Percentiles rank a stretch among this genome's conserved stretches.
Conservation (phyloP, 2,888 invertebrate genomes). For the Amphipyra berbera region DNA sequence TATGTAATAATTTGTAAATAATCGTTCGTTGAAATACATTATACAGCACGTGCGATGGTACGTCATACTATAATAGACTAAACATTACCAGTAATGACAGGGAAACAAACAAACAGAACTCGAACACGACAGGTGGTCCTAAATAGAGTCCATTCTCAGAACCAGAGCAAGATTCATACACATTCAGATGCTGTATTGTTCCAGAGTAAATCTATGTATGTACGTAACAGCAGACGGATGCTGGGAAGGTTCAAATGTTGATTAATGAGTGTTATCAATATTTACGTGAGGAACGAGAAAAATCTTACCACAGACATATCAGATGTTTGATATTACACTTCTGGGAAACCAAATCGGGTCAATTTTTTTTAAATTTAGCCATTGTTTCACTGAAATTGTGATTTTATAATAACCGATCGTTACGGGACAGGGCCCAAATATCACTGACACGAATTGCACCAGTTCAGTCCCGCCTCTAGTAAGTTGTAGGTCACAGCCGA, state of each 20-base stretch:
- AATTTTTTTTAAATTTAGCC: background rate
- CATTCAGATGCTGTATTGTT: slow-evolving; percentile 5
- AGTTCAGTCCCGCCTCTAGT: slow-evolving; percentile 17
- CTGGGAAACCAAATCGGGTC: slow-evolving; percentile 11
- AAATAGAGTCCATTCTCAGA: slow-evolving; percentile 40
- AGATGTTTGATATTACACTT: slow-evolving; percentile 10
- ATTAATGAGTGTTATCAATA: slow-evolving; percentile 13
- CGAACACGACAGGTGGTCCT: slow-evolving; percentile 1
- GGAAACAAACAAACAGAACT: slow-evolving; percentile 35
- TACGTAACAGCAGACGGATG: slow-evolving; percentile 1
- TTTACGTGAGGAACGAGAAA: slow-evolving; percentile 6
- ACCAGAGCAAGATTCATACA: slow-evolving; percentile 6
- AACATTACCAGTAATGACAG: slow-evolving; percentile 24
- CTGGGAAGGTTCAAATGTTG: slow-evolving; percentile 7
- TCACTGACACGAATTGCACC: slow-evolving; percentile 41
- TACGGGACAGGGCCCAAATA: slow-evolving; percentile 37
- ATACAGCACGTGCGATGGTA: slow-evolving; percentile 1
- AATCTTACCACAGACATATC: slow-evolving; percentile 35
- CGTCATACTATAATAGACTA: slow-evolving; percentile 19
- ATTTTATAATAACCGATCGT: slow-evolving; percentile 4
- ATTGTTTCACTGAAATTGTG: slow-evolving; percentile 16
- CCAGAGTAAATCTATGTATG: background rate
- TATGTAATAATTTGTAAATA: slow-evolving; percentile 19
- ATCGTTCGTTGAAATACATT: slow-evolving; percentile 27
- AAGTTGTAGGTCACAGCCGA: slow-evolving; percentile 25